Evolutionary conservation across 2,888 invertebrate genomes (phyloP).

Genomic region (Eurytoma californica): DNA sequence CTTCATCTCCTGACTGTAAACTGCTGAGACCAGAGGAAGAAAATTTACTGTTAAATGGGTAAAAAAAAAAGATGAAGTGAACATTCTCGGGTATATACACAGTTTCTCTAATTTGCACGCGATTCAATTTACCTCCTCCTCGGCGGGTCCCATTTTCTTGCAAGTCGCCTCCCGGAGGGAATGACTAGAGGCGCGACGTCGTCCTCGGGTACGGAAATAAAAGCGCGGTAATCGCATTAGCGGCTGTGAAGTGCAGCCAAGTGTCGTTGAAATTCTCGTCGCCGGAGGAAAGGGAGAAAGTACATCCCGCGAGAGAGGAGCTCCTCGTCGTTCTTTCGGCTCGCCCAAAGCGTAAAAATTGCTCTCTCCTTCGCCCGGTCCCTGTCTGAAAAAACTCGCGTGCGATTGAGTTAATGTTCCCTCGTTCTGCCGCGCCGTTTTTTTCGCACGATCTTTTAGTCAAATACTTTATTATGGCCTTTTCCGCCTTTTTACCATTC

Average conservation of each 20-base stretch:
- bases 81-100: not conserved
- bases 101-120: constrained; percentile 3
- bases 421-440: too few relatives aligned
- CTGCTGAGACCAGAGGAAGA: too few relatives aligned
- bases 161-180: not conserved
- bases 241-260: constrained; percentile 61
- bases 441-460: too few relatives aligned
- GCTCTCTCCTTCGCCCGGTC: not conserved
- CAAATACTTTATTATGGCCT: not conserved
- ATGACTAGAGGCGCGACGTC: constrained; percentile 27
- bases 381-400: too few relatives aligned
- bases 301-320: not conserved
- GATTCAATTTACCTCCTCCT: constrained; percentile 16
- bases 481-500: not conserved
- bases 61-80: not conserved
- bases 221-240: constrained; percentile 67
- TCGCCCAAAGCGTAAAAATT: not conserved
- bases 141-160: not conserved
- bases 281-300: constrained; percentile 14
- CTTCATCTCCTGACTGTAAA: too few relatives aligned
- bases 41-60: not conserved
- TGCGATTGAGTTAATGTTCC: too few relatives aligned
- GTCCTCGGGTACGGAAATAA: constrained; percentile 60
- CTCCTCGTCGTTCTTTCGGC: not conserved
- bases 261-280: constrained; percentile 56